These are phyloP conservation scores for Ametastegia equiseti DNA, from an alignment of 2,888 invertebrate genomes.

Conservation along the genomic window DNA sequence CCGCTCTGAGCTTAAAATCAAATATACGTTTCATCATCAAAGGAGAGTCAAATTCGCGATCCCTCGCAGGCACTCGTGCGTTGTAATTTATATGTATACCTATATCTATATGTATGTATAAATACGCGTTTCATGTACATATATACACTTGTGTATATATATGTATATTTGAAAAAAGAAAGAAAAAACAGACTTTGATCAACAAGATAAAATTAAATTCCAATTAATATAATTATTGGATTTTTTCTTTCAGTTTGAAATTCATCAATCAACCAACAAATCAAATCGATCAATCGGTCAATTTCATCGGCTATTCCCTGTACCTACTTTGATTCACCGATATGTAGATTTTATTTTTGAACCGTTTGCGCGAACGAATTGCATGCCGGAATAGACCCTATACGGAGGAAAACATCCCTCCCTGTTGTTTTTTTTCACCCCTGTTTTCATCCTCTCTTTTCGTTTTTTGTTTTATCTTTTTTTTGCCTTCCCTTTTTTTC, in stretches of 20 bases:
- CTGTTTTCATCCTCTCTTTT: neutral
- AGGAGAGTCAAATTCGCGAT: conserved; percentile 1
- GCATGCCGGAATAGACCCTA: too few relatives aligned
- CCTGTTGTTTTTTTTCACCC: neutral
- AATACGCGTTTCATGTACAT: too few relatives aligned
- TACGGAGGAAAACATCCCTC: neutral
- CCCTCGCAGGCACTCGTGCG: conserved; percentile 11
- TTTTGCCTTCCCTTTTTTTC: neutral
- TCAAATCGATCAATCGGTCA: neutral
- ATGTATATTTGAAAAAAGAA: too few relatives aligned
- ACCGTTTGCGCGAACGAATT: neutral
- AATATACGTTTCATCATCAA: conserved; percentile 19
- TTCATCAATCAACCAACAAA: neutral
- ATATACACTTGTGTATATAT: too few relatives aligned
- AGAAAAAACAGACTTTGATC: neutral
- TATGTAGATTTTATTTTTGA: too few relatives aligned
- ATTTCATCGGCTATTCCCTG: neutral
- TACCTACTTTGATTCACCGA: neutral
- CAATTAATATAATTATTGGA: neutral
- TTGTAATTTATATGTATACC: neutral
- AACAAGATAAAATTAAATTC: neutral
- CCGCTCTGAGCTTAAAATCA: conserved; percentile 23
- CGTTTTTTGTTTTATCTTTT: neutral
- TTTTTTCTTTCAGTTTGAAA: neutral
- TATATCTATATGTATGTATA: too few relatives aligned